Evolutionary conservation across 1,140 invertebrate species (phyloP).

Genomic region (Parapsyche elsis): DNA sequence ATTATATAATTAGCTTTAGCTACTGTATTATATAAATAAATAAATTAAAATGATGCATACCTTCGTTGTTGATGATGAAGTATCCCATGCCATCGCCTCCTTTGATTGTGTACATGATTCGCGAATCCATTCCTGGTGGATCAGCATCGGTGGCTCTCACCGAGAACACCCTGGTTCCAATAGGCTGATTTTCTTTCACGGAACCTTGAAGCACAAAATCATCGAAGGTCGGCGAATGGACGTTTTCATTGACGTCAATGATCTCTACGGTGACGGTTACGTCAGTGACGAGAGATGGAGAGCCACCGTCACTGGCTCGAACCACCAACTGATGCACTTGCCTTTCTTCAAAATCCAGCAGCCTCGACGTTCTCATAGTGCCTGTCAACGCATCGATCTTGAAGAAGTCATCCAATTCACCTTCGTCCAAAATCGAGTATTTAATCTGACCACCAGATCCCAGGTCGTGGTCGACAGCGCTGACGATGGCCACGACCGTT

Average conservation of each 20-base stretch:
- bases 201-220: conserved; percentile 79
- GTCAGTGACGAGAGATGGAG: conserved; percentile 73
- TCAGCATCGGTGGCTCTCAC: conserved; percentile 82
- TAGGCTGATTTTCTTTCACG: conserved; percentile 78
- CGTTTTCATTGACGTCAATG: conserved; percentile 90
- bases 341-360: conserved; percentile 83
- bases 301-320: conserved; percentile 78
- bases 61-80: conserved; percentile 87
- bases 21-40: not conserved
- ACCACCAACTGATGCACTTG: conserved; percentile 85
- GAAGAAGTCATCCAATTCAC: conserved; percentile 68
- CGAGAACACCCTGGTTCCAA: conserved; percentile 78
- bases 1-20: too few relatives aligned
- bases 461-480: conserved; percentile 84
- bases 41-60: conserved; percentile 67
- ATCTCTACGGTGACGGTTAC: conserved; percentile 82
- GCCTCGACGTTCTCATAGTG: conserved; percentile 76
- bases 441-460: conserved; percentile 78
- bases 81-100: conserved; percentile 87
- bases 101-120: conserved; percentile 83
- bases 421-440: conserved; percentile 75
- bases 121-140: conserved; percentile 74
- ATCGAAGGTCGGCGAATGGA: conserved; percentile 81
- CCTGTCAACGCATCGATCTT: conserved; percentile 82
- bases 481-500: conserved; percentile 80